A percentile compares a stretch with the other conserved stretches of the same genome.
Conservation (phyloP, 2,797 vertebrate genomes). For the Simalia tracyae region DNA sequence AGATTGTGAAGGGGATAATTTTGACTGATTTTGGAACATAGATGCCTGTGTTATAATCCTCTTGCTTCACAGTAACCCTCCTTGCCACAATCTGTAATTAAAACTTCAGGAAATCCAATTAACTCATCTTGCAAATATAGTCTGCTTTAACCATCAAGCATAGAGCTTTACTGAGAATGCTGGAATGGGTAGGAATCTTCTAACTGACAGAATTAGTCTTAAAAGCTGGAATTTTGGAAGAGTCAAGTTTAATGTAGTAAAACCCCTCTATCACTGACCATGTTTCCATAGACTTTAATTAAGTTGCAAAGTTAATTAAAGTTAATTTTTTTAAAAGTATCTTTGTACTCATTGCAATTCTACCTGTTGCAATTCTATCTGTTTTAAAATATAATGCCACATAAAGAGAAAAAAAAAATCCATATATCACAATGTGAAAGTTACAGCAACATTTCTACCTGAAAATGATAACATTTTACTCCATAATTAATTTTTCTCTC, state of each 20-base stretch:
- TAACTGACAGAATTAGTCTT: neutral
- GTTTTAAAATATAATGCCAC: constrained; percentile 51
- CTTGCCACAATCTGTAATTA: neutral
- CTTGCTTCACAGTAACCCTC: neutral
- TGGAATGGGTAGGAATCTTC: neutral
- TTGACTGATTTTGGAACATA: neutral
- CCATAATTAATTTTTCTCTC: constrained; percentile 61
- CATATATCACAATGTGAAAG: constrained; percentile 36
- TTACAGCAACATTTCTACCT: constrained; percentile 18
- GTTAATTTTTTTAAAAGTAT: accelerated
- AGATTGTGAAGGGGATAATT: neutral
- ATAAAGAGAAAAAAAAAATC: constrained; percentile 46
- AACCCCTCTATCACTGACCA: neutral
- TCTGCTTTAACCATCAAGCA: neutral
- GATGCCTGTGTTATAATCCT: neutral
- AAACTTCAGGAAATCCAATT: neutral
- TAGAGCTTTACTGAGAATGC: neutral
- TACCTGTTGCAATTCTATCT: constrained; percentile 32
- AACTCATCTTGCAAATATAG: neutral
- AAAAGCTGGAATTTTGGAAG: neutral
- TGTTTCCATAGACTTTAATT: neutral
- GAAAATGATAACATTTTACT: neutral
- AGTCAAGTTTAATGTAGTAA: neutral
- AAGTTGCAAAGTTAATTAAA: neutral
- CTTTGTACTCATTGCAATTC: constrained; percentile 32